A percentile compares a stretch with the other conserved stretches of the same genome.
Conservation (phyloP, 2,888 invertebrate species). For the Taenaris catops region DNA sequence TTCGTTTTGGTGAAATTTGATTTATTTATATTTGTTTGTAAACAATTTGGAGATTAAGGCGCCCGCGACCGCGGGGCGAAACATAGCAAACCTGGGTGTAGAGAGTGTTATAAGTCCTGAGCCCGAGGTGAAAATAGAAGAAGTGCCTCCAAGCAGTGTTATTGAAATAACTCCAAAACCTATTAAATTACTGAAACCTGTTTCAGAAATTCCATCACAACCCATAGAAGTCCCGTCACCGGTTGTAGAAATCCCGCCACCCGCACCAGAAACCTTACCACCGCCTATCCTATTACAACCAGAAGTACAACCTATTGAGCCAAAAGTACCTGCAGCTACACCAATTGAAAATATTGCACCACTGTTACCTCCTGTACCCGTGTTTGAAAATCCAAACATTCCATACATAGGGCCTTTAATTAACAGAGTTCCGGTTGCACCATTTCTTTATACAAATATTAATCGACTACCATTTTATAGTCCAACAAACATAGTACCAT, state of each 20-base stretch:
- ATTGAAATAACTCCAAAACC: conserved; percentile 21
- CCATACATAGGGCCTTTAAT: conserved; percentile 6
- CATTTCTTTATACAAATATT: conserved; percentile 17
- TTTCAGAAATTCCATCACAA: too few species aligned
- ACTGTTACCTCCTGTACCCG: conserved; percentile 9
- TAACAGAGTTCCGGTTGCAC: conserved; percentile 7
- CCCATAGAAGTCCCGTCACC: too few species aligned
- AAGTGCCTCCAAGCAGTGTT: conserved; percentile 11
- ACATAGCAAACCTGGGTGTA: too few species aligned
- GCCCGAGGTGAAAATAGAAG: conserved; percentile 9
- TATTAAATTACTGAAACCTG: neutral
- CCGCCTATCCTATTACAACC: too few species aligned
- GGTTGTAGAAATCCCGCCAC: too few species aligned
- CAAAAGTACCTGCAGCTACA: too few species aligned
- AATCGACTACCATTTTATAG: conserved; percentile 12
- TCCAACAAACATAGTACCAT: conserved; percentile 4
- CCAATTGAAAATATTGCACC: neutral
- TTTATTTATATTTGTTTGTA: too few species aligned
- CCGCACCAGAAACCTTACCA: too few species aligned
- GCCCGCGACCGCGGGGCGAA: too few species aligned
- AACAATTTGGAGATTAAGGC: too few species aligned
- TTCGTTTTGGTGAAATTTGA: too few species aligned
- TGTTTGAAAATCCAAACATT: conserved; percentile 9
- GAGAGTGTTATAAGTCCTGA: neutral
- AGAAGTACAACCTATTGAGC: too few species aligned